Base-by-base conservation (phyloP, 1,140 invertebrate genomes). In the Sinella curviseta region DNA sequence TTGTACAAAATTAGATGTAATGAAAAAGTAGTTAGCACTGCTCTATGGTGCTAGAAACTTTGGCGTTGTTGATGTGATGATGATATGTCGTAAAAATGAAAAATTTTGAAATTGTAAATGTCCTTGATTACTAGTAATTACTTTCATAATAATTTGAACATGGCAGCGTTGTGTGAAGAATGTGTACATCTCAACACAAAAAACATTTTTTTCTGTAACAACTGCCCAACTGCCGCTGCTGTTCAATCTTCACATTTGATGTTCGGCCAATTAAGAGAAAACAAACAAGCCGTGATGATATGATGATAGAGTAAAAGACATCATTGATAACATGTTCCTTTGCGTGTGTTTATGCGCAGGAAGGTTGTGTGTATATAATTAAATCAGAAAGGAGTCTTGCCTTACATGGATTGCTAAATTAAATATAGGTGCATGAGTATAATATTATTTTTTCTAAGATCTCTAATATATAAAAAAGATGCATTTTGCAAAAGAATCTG, bases 51-150 rank as follows among this genome's bases (percentile, higher is more conserved):
- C n/a, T n/a, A n/a, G n/a, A n/a, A n/a, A n/a, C n/a, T n/a, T n/a
- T n/a, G n/a, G n/a, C n/a, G n/a, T n/a, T n/a, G n/a, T n/a, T n/a
- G n/a, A n/a, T n/a, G n/a, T n/a, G n/a, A n/a, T n/a, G n/a, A n/a
- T n/a, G n/a, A n/a, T n/a, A n/a, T n/a, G n/a, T n/a, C n/a, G n/a
- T n/a, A n/a, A n/a, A n/a, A n/a, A n/a, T n/a, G n/a, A n/a, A n/a
- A n/a, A n/a, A n/a, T n/a, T n/a, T n/a, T n/a, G n/a, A n/a, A n/a
- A n/a, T n/a, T n/a, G n/a, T n/a, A 60, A 26, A 60, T 60, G 55
- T n/a, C 55, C 55, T 60, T 60, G 55, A 60, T 60, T 60, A 24
- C 24, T n/a, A n/a, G n/a, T n/a, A 60, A 60, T 60, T 60, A 26
- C 55, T 60, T 14, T 14, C 55, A 60, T 4, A n/a, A n/a, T n/a